Evolutionary conservation across 2,797 vertebrate species (phyloP), one percentile per base, ranked within the genome.

Genomic region (Mus minutoides): DNA sequence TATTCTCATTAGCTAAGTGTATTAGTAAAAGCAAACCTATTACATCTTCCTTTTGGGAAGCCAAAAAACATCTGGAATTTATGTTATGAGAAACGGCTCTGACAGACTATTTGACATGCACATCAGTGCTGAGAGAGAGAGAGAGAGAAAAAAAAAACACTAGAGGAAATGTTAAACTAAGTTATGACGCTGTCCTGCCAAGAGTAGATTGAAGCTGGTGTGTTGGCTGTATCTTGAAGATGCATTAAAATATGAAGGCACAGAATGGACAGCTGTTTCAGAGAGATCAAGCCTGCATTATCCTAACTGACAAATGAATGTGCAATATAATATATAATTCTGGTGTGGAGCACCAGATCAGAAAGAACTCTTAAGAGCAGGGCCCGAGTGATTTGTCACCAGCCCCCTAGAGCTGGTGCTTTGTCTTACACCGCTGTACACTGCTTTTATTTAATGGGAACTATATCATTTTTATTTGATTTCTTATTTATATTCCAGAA

Each of bases 51-150:
- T 98, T 98, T 95, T 96, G 92, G 97, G 94, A 96, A 96, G 60
- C 92, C 97, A 94, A 97, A 98, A 98, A 98, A 95, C 92, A 96
- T 95, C 94, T 97, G 95, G 97, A 97, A 98, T 98, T 98, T 98
- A 98, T 98, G 96, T 91, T 97, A 96, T 94, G 90, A 97, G 97
- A 98, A 97, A 79, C 64, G 96, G 93, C 97, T 97, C 97, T 98
- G 98, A 98, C 97, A 97, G 97, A 97, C 84, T 98, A 97, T 98
- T 98, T 97, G 97, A 98, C 97, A 92, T 79, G 90, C 91, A 98
- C 87, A 97, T 96, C 96, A 97, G 93, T 94, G 62, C 94, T 95
- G 76, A 90, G 92, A 43, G 6, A 21, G 8, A 43, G 97, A 82
- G 75, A 89, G 92, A 16, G 16, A 17, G 4, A 34, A 97, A 78